Percentiles rank a stretch among this genome's conserved stretches.
Conservation (phyloP, 2,888 invertebrate species). For the Ashinkailepas kermadecensis region DNA sequence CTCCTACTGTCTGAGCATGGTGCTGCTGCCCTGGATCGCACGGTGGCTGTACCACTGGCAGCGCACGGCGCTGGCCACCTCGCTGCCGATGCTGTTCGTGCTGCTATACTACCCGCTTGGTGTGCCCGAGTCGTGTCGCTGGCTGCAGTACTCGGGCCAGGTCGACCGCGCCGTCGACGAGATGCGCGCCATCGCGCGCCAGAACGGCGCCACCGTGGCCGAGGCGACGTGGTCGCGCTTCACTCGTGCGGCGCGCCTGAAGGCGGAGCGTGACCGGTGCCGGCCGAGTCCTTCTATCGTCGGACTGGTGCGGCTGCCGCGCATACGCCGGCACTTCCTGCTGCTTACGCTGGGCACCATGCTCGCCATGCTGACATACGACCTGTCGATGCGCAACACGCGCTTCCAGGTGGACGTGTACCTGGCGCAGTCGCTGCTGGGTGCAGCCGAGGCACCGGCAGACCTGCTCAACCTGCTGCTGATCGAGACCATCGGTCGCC, state of each 20-base stretch:
- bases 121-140: slow-evolving; percentile 53
- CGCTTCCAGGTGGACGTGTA: slow-evolving; percentile 48
- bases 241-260: slow-evolving; percentile 56
- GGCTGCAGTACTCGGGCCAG: slow-evolving; percentile 78
- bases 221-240: slow-evolving; percentile 66
- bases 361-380: neutral
- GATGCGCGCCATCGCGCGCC: slow-evolving; percentile 67
- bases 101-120: slow-evolving; percentile 18
- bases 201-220: slow-evolving; percentile 67
- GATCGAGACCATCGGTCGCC: slow-evolving; percentile 29
- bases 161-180: slow-evolving; percentile 69
- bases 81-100: slow-evolving; percentile 60
- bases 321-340: neutral
- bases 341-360: neutral
- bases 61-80: slow-evolving; percentile 63
- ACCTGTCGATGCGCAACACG: slow-evolving; percentile 61
- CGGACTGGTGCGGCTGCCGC: neutral
- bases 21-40: slow-evolving; percentile 75
- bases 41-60: slow-evolving; percentile 74
- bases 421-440: slow-evolving; percentile 28
- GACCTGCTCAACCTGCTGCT: slow-evolving; percentile 29
- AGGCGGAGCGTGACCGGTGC: neutral
- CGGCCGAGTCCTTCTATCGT: neutral
- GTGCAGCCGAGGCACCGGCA: slow-evolving; percentile 29
- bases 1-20: slow-evolving; percentile 79